These are phyloP conservation scores for Eurosta solidaginis DNA, from an alignment of 1,140 invertebrate species.

Conservation along the genomic window DNA sequence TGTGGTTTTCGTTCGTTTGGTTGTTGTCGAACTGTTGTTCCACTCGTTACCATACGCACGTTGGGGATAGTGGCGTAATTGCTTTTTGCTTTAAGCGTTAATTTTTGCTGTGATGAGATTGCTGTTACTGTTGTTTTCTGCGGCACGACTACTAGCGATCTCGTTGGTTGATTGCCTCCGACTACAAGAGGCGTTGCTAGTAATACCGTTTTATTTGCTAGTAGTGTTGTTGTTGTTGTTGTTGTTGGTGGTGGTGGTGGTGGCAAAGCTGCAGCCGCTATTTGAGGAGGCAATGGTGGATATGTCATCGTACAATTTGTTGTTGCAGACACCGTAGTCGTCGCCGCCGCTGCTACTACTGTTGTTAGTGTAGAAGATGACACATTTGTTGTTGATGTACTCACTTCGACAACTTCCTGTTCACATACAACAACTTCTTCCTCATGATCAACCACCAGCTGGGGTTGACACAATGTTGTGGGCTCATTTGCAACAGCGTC, in stretches of 20 bases:
- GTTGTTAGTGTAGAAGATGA: not conserved
- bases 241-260: conserved; percentile 29
- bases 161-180: not conserved
- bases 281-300: conserved; percentile 46
- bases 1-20: not conserved
- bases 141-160: not conserved
- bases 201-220: not conserved
- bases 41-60: not conserved
- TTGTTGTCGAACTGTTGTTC: conserved; percentile 18
- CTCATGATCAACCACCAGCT: conserved; percentile 51
- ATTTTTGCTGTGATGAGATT: not conserved
- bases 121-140: not conserved
- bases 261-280: conserved; percentile 32
- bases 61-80: not conserved
- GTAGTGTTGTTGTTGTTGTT: conserved; percentile 35
- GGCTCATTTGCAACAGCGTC: not conserved
- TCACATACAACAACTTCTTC: conserved; percentile 45
- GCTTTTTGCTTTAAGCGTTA: not conserved
- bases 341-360: not conserved
- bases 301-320: conserved; percentile 34
- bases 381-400: not conserved
- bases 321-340: not conserved
- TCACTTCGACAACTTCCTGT: conserved; percentile 15
- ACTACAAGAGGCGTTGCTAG: not conserved
- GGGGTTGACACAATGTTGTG: conserved; percentile 36